Percentiles rank a stretch among this genome's conserved stretches.
Evolutionary conservation across 1,140 invertebrate genomes (phyloP).

Genomic region (Hirudo medicinalis): DNA sequence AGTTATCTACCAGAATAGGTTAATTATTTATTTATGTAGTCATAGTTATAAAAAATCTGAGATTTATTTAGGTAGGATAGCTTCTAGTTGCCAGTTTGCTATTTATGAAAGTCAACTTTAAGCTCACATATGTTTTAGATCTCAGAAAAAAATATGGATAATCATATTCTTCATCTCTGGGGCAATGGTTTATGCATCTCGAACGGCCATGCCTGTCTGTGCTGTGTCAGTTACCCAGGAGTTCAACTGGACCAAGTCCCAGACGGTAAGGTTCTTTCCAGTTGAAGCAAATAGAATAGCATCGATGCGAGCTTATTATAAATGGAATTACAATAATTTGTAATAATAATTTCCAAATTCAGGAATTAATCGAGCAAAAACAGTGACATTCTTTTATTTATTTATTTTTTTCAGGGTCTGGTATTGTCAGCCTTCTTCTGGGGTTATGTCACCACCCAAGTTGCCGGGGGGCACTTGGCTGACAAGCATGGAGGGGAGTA

Average conservation of each 20-base stretch:
- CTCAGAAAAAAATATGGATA: slow-evolving; percentile 48
- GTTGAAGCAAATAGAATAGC: not conserved
- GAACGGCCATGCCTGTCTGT: slow-evolving; percentile 55
- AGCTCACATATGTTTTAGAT: slow-evolving; percentile 29
- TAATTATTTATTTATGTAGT: not conserved
- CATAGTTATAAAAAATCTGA: not conserved
- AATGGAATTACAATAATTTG: slow-evolving; percentile 7
- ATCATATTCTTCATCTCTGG: slow-evolving; percentile 50
- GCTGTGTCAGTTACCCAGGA: slow-evolving; percentile 53
- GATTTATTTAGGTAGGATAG: not conserved
- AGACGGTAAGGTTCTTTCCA: slow-evolving; percentile 44
- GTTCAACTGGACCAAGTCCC: slow-evolving; percentile 56
- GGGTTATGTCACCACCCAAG: slow-evolving; percentile 61
- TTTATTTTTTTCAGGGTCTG: slow-evolving; percentile 44
- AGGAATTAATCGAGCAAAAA: not conserved
- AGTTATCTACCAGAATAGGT: not conserved
- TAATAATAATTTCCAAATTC: not conserved
- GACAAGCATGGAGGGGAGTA: slow-evolving; percentile 56
- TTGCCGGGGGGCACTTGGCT: slow-evolving; percentile 54
- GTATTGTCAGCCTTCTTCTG: slow-evolving; percentile 63
- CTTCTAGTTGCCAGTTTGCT: not conserved
- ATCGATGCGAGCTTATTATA: too few relatives aligned
- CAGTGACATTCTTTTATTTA: not conserved
- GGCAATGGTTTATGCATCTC: slow-evolving; percentile 52
- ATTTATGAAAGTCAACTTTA: not conserved